phyloP scores from a whole-genome alignment of 2,113 vertebrate genomes.

The Zapornia atra region DNA sequence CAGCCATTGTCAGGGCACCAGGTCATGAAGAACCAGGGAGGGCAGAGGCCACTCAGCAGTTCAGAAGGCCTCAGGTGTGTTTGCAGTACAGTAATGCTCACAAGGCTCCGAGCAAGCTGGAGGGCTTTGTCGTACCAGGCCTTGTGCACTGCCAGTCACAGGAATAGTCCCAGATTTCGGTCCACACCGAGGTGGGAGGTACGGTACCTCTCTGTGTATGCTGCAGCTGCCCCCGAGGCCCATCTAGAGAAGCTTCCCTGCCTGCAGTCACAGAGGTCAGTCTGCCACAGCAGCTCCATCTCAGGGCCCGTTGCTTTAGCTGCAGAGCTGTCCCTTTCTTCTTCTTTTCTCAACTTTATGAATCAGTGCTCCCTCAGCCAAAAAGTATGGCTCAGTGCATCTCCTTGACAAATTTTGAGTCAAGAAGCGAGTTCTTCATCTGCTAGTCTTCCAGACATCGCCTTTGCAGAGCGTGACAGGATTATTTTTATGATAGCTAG shows the following conservation, averaged over 20 bases:
- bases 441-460: neutral
- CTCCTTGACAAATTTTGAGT: neutral
- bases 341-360: neutral
- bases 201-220: neutral
- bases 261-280: neutral
- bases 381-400: neutral
- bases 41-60: neutral
- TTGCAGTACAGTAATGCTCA: neutral
- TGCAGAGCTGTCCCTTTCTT: neutral
- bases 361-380: neutral
- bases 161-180: neutral
- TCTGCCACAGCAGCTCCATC: neutral
- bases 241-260: neutral
- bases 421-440: neutral
- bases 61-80: neutral
- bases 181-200: neutral
- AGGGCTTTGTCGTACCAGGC: neutral
- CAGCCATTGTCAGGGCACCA: neutral
- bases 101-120: neutral
- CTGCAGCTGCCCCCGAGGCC: neutral
- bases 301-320: neutral
- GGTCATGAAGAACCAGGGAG: neutral
- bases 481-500: neutral
- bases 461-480: neutral
- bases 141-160: fast-evolving